Conservation (phyloP, 1,140 invertebrate genomes). For the Magallana gigas region DNA sequence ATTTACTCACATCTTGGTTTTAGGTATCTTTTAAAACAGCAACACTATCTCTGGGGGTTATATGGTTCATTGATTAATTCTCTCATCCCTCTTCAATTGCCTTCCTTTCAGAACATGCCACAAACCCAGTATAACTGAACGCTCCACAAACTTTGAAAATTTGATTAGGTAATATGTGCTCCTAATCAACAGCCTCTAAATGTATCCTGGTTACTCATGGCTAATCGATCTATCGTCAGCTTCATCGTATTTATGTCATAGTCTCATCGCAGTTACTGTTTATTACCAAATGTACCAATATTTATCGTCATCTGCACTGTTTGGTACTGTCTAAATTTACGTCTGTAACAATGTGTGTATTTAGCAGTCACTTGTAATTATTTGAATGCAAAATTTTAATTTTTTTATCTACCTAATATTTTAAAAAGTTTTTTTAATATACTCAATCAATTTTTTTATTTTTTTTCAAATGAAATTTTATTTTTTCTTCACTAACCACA, state of each 20-base stretch:
- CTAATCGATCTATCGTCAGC: constrained; percentile 4
- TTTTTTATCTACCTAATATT: neutral
- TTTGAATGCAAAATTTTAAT: neutral
- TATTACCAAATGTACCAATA: neutral
- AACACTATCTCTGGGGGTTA: too few species aligned
- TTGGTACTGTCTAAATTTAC: neutral
- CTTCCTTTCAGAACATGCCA: neutral
- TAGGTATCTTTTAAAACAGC: too few species aligned
- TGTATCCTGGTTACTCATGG: constrained; percentile 26
- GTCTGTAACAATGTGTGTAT: constrained; percentile 23
- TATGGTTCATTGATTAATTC: neutral
- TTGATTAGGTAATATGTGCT: constrained; percentile 32
- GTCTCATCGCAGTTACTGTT: neutral
- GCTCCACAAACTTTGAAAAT: constrained; percentile 25
- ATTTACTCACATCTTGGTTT: too few species aligned
- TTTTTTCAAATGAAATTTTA: too few species aligned
- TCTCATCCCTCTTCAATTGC: neutral
- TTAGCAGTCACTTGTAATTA: neutral
- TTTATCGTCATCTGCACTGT: constrained; percentile 29
- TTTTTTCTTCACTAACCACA: too few species aligned
- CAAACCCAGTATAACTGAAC: constrained; percentile 29
- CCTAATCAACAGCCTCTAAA: constrained; percentile 22
- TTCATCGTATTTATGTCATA: neutral
- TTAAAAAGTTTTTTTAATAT: neutral
- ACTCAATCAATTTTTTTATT: too few species aligned